These are phyloP conservation scores for Trichogramma pretiosum DNA, from an alignment of 1,140 invertebrate species.

Conservation along the genomic window DNA sequence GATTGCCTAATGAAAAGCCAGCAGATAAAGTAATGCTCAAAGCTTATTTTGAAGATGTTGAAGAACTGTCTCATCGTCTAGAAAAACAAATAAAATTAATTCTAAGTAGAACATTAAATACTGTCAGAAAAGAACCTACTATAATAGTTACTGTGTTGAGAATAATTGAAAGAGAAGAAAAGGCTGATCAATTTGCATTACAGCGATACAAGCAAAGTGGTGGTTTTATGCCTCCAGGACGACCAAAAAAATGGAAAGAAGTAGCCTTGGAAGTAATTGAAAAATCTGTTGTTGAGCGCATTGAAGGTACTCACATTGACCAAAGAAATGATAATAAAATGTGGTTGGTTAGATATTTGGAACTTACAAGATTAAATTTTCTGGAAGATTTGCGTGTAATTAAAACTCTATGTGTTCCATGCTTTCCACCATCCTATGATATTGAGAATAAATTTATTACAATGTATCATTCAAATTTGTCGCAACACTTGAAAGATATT, in stretches of 20 bases:
- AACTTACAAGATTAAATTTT: constrained; percentile 77
- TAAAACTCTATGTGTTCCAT: constrained; percentile 84
- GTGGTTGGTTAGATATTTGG: constrained; percentile 79
- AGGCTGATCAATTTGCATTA: constrained; percentile 72
- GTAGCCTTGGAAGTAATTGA: constrained; percentile 79
- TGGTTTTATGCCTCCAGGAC: constrained; percentile 84
- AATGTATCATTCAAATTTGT: constrained; percentile 89
- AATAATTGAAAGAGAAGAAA: constrained; percentile 95
- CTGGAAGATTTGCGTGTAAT: constrained; percentile 87
- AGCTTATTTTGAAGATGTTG: constrained; percentile 93
- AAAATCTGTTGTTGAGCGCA: constrained; percentile 71
- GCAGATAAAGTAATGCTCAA: constrained; percentile 87
- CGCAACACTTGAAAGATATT: constrained; percentile 78
- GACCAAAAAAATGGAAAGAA: constrained; percentile 87
- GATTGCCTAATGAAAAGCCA: constrained; percentile 80
- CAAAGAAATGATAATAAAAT: constrained; percentile 86
- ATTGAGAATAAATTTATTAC: constrained; percentile 84
- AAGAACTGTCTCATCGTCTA: constrained; percentile 79
- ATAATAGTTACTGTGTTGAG: constrained; percentile 91
- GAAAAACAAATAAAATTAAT: constrained; percentile 88
- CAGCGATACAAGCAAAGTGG: constrained; percentile 70
- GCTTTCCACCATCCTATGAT: constrained; percentile 92
- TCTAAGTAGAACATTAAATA: constrained; percentile 82
- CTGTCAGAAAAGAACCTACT: constrained; percentile 88
- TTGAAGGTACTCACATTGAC: constrained; percentile 87